Evolutionary conservation across 2,888 invertebrate species (phyloP), one percentile per base, ranked within the genome.

Genomic region (Caenorhabditis sinica): DNA sequence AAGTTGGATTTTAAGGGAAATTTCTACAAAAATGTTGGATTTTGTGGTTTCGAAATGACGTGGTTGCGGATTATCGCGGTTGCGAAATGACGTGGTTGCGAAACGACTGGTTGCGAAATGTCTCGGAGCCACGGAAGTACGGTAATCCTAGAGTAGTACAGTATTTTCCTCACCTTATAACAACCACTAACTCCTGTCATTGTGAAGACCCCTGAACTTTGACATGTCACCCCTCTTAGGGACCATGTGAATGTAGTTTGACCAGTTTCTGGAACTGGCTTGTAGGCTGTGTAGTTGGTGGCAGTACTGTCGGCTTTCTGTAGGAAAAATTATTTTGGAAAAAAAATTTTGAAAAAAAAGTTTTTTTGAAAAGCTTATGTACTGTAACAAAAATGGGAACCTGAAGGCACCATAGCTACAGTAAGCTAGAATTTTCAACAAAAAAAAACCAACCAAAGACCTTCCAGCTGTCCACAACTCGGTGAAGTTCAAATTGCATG

Each of bases 101-200:
- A n/a, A n/a, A n/a, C n/a, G n/a, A n/a, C n/a, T n/a, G n/a, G n/a
- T n/a, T n/a, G n/a, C n/a, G n/a, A n/a, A n/a, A n/a, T n/a, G n/a
- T n/a, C n/a, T n/a, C n/a, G n/a, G n/a, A n/a, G n/a, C n/a, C n/a
- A 45, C 11, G 13, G 15, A 45, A 45, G 51, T 51, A 11, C 13
- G 13, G 8, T 40, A 6, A 40, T 40, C 40, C 40, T 6, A 36
- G n/a, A n/a, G n/a, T n/a, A n/a, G n/a, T n/a, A n/a, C n/a, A n/a
- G n/a, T n/a, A n/a, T n/a, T n/a, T 45, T 3, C 23, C 30, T 25
- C 6, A 65, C 65, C n/a, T 1, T 49, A 45, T 30, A 45, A n/a
- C 65, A 65, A 11, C 65, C 65, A n/a, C 45, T 65, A 9, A 45
- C 65, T 11, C 49, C 65, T 2, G 28, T 1, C 2, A 65, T 65